Conservation (phyloP, 2,113 vertebrate genomes). For the Drymodes brunneopygia region DNA sequence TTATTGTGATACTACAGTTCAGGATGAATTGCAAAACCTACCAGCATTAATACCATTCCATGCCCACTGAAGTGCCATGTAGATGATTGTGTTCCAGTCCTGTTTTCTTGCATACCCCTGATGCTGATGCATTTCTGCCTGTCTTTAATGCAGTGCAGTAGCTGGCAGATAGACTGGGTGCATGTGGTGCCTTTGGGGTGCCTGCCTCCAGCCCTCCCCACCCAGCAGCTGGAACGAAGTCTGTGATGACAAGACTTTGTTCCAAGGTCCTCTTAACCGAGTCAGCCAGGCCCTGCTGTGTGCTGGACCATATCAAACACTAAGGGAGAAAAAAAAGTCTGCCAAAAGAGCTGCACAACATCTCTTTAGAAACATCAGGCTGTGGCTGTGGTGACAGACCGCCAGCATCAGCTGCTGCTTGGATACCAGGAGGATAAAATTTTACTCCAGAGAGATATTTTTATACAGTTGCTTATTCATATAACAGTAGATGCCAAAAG, state of each 20-base stretch:
- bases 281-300: neutral
- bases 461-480: constrained; percentile 57
- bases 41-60: neutral
- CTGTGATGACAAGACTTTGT: neutral
- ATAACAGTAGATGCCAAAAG: constrained; percentile 1
- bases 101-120: neutral
- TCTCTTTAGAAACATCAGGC: neutral
- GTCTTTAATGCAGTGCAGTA: neutral
- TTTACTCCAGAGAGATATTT: constrained; percentile 32
- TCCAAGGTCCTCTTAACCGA: neutral
- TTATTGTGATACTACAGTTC: neutral
- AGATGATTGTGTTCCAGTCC: neutral
- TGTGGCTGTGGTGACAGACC: constrained; percentile 15
- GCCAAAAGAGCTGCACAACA: neutral
- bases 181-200: neutral
- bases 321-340: neutral
- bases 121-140: neutral
- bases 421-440: constrained; percentile 35
- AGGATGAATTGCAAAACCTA: neutral
- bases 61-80: neutral
- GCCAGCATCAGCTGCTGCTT: constrained; percentile 26
- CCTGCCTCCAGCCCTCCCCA: neutral
- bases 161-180: neutral
- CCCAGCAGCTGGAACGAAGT: neutral
- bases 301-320: neutral